Evolutionary conservation across 64 coral and sea anemone genomes (phyloP).

Genomic region (Pachyseris speciosa): DNA sequence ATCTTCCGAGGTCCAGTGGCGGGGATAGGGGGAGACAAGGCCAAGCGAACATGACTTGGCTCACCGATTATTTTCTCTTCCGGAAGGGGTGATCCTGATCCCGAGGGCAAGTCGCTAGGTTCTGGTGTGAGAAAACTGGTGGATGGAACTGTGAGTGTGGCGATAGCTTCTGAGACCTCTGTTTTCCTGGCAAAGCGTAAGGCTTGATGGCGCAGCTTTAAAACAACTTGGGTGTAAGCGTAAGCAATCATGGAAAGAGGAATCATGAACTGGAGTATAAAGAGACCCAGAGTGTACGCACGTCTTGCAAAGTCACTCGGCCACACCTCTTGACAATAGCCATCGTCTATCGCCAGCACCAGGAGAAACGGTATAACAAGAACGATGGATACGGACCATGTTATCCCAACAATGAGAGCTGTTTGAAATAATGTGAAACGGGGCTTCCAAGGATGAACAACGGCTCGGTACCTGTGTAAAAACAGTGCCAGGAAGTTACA

Average conservation of each 20-base stretch:
- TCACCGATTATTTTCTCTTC: neutral
- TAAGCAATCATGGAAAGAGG: slow-evolving; percentile 81
- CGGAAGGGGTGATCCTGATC: slow-evolving; percentile 15
- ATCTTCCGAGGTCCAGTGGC: slow-evolving; percentile 34
- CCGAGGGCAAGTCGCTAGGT: neutral
- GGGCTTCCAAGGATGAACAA: slow-evolving; percentile 73
- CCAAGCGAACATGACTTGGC: neutral
- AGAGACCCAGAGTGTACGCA: slow-evolving; percentile 58
- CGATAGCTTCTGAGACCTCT: neutral
- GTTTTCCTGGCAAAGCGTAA: slow-evolving; percentile 45
- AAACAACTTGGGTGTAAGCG: slow-evolving; percentile 74
- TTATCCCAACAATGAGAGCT: slow-evolving; percentile 11
- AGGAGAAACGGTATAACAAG: slow-evolving; percentile 51
- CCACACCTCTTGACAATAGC: slow-evolving; percentile 53
- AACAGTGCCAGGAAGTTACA: too few relatives aligned
- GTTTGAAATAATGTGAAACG: slow-evolving; percentile 52
- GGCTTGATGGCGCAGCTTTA: slow-evolving; percentile 84
- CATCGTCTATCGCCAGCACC: slow-evolving; percentile 34
- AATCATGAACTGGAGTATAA: slow-evolving; percentile 59
- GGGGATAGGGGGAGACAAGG: neutral
- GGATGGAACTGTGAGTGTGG: slow-evolving; percentile 9
- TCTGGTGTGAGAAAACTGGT: slow-evolving; percentile 26
- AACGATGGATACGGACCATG: slow-evolving; percentile 50
- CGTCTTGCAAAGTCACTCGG: neutral
- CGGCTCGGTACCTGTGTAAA: slow-evolving; percentile 69